Conservation (phyloP, 53 echinoderm and acorn worm genomes). For the Temnopleurus reevesii region DNA sequence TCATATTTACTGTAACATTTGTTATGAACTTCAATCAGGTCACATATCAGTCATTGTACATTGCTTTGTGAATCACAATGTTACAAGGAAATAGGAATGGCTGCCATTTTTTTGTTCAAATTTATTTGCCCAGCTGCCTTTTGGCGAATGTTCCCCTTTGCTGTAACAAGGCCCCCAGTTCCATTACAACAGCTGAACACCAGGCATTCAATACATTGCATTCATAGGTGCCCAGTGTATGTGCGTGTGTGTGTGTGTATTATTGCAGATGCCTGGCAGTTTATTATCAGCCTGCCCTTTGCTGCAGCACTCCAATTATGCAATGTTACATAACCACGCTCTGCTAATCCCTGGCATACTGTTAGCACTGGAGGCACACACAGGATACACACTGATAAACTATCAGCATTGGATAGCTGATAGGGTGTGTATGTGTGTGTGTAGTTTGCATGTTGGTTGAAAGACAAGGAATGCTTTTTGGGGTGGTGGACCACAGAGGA, state of each 20-base stretch:
- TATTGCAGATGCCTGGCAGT: slow-evolving; percentile 33
- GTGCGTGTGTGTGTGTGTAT: too few species aligned
- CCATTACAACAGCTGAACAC: slow-evolving; percentile 33
- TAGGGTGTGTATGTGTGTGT: neutral
- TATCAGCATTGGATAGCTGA: neutral
- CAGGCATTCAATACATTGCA: slow-evolving; percentile 35
- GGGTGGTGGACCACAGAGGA: slow-evolving; percentile 27
- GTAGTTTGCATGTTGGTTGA: neutral
- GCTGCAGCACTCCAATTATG: slow-evolving; percentile 25
- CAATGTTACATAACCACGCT: slow-evolving; percentile 46
- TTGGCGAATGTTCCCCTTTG: neutral
- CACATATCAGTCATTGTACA: neutral
- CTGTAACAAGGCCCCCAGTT: slow-evolving; percentile 20
- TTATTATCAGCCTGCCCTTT: slow-evolving; percentile 54
- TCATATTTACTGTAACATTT: neutral
- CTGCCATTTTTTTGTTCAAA: slow-evolving; percentile 32
- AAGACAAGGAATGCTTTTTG: neutral
- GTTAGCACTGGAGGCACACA: slow-evolving; percentile 42
- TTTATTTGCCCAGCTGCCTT: slow-evolving; percentile 36
- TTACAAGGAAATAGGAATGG: slow-evolving; percentile 20
- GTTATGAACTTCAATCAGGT: neutral
- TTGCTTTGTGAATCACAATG: neutral
- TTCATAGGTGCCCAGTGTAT: neutral
- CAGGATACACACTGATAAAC: neutral
- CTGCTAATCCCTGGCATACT: slow-evolving; percentile 44